Evolutionary conservation across 2,888 invertebrate species (phyloP).

Genomic region (Apoda limacodes): DNA sequence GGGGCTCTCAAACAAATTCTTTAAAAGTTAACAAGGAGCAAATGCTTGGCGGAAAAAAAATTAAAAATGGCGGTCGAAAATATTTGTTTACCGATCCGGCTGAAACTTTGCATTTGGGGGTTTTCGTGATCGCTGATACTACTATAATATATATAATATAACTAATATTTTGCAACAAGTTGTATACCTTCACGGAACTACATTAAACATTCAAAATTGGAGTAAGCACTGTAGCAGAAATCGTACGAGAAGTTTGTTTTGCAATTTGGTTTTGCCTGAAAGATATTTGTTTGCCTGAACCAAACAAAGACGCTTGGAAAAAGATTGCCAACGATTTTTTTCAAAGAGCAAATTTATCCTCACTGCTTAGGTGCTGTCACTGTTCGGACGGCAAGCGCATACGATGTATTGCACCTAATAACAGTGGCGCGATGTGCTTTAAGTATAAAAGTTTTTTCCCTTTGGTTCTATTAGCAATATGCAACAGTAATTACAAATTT

Average conservation of each 20-base stretch:
- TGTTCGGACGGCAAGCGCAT: slow-evolving; percentile 21
- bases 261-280: slow-evolving; percentile 20
- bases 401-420: slow-evolving; percentile 15
- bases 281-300: slow-evolving; percentile 20
- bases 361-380: slow-evolving; percentile 18
- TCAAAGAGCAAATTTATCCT: slow-evolving; percentile 18
- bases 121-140: too few species aligned
- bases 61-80: too few species aligned
- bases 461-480: slow-evolving; percentile 19
- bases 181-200: slow-evolving; percentile 12
- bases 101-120: too few species aligned
- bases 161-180: too few species aligned
- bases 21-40: too few species aligned
- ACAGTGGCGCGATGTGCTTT: slow-evolving; percentile 20
- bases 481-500: slow-evolving; percentile 16
- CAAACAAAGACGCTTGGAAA: slow-evolving; percentile 17
- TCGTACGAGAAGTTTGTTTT: slow-evolving; percentile 20
- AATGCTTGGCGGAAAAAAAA: too few species aligned
- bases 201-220: slow-evolving; percentile 18
- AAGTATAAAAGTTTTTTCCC: slow-evolving; percentile 19
- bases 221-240: slow-evolving; percentile 20
- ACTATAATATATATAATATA: too few species aligned
- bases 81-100: too few species aligned
- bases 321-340: slow-evolving; percentile 19
- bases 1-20: too few species aligned